Evolutionary conservation across 2,113 vertebrate genomes (phyloP), one percentile per base, ranked within the genome.

Genomic region (Oxygymnocypris stewartii): DNA sequence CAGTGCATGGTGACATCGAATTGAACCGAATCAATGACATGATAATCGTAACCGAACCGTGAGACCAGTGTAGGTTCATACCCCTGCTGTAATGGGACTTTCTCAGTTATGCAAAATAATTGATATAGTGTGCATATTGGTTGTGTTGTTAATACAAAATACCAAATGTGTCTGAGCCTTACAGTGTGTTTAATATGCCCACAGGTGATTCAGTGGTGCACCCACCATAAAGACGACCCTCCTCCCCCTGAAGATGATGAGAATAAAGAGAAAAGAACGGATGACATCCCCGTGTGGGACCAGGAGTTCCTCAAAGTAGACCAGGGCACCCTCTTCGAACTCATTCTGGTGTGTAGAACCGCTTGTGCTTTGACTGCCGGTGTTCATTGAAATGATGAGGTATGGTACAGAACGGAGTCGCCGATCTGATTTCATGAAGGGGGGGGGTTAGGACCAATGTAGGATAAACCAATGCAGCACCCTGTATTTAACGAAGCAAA

Each of bases 281-380:
- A 99, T 89, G 98, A 99, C 92, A 99, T 99, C 91, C 98, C 98
- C 63, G 98, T 99, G 76, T 99, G 98, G 98, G 98, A 99, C 94
- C 98, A 99, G 92, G 98, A 99, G 93, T 99, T 99, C 92, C 97
- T 99, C 88, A 99, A 99, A 96, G 98, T 99, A 91, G 98, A 99
- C 94, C 98, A 99, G 90, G 98, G 98, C 91, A 99, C 98, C 18
- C 95, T 99, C 84, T 99, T 99, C 93, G 98, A 99, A 88, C 98
- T 99, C 85, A 99, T 99, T 92, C 94, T 99, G 97, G 98, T 99
- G 2, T 79, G 37, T 78, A 6, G 10, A 54, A 54, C 76, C 54
- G 54, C 6, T 59, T 59, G 18, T 59, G 61, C 11, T 65, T 12
- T 65, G 25, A 1, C 61, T 12, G n/a, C 3, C 25, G 2, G 25